These are phyloP conservation scores for Papilio protenor DNA, from an alignment of 2,888 invertebrate species.

Conservation along the genomic window DNA sequence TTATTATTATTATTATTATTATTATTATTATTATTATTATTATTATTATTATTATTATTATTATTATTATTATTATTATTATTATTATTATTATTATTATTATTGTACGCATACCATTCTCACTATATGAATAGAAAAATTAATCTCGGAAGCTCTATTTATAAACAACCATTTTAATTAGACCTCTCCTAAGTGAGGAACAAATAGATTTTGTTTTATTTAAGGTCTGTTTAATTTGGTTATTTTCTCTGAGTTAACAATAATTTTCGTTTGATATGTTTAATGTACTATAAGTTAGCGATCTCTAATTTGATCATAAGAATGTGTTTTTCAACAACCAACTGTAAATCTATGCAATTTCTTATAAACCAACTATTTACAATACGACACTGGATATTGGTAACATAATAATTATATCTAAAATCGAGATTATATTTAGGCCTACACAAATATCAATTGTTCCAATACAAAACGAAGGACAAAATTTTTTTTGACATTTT, in stretches of 20 bases:
- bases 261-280: constrained; percentile 78
- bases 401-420: constrained; percentile 64
- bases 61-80: constrained; percentile 47
- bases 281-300: constrained; percentile 78
- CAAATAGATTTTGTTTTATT: constrained; percentile 43
- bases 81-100: constrained; percentile 47
- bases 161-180: constrained; percentile 49
- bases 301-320: constrained; percentile 66
- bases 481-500: constrained; percentile 12
- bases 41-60: constrained; percentile 48
- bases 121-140: constrained; percentile 65
- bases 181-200: constrained; percentile 39
- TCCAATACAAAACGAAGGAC: constrained; percentile 37
- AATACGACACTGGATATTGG: constrained; percentile 73
- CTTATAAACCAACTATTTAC: constrained; percentile 62
- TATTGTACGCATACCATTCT: constrained; percentile 64
- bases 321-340: constrained; percentile 66
- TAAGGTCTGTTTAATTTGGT: constrained; percentile 53
- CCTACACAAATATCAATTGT: constrained; percentile 59
- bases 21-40: constrained; percentile 48
- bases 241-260: constrained; percentile 54
- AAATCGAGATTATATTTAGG: constrained; percentile 73
- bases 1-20: constrained; percentile 47
- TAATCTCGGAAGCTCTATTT: constrained; percentile 75
- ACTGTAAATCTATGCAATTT: constrained; percentile 60